These are phyloP conservation scores for Lontra canadensis DNA, from an alignment of 2,113 vertebrate genomes.

Conservation along the genomic window DNA sequence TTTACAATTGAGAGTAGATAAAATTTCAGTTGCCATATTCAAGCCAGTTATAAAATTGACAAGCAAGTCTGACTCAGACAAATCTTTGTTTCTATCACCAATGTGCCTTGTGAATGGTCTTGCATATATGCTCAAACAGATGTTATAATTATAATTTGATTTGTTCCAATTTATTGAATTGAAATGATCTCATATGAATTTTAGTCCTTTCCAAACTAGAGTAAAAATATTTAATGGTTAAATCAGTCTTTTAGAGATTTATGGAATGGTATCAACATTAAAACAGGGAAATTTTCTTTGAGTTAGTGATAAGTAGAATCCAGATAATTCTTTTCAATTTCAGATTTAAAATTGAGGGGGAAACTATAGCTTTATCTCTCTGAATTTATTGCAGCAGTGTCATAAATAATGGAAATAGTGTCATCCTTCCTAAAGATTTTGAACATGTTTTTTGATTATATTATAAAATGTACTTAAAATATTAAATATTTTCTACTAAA, in stretches of 20 bases:
- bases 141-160: neutral
- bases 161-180: neutral
- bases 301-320: neutral
- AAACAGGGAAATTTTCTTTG: neutral
- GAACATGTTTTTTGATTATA: neutral
- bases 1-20: neutral
- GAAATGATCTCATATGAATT: neutral
- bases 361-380: neutral
- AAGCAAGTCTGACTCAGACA: neutral
- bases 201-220: neutral
- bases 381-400: neutral
- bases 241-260: neutral
- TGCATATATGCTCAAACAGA: neutral
- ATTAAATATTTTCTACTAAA: neutral
- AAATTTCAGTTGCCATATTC: slow-evolving; percentile 11
- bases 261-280: neutral
- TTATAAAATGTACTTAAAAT: neutral
- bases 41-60: neutral
- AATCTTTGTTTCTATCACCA: neutral
- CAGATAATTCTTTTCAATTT: neutral
- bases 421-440: neutral
- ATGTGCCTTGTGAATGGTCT: neutral
- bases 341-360: neutral
- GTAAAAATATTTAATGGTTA: neutral
- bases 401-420: neutral